Percentiles rank a stretch among this genome's conserved stretches.
Conservation (phyloP, 2,888 invertebrate genomes). For the Tholera decimalis region DNA sequence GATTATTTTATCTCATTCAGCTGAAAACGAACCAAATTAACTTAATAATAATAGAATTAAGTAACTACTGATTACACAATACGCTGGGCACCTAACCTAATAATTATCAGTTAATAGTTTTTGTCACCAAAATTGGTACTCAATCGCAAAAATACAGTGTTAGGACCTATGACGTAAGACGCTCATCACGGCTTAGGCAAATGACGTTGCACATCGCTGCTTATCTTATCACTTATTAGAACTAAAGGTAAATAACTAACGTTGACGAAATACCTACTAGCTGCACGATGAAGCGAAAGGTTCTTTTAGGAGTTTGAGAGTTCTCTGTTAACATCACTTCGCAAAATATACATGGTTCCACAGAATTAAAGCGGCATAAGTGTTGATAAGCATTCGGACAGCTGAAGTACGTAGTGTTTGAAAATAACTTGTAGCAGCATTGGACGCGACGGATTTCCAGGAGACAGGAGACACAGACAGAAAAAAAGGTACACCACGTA, state of each 20-base stretch:
- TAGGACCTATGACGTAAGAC: slow-evolving; percentile 15
- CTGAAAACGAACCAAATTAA: slow-evolving; percentile 26
- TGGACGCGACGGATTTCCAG: slow-evolving; percentile 84
- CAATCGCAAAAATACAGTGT: slow-evolving; percentile 3
- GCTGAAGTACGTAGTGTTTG: slow-evolving; percentile 66
- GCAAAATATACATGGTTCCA: background rate
- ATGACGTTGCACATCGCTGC: slow-evolving; percentile 34
- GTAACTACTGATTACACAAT: slow-evolving; percentile 11
- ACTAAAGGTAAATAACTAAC: slow-evolving; percentile 18
- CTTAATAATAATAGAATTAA: slow-evolving; percentile 21
- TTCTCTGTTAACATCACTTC: slow-evolving; percentile 4
- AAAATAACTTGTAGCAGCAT: slow-evolving; percentile 82
- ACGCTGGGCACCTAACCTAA: slow-evolving; percentile 1
- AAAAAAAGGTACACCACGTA: slow-evolving; percentile 80
- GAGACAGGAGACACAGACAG: slow-evolving; percentile 82
- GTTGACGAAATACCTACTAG: slow-evolving; percentile 2
- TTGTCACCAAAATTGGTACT: slow-evolving; percentile 5
- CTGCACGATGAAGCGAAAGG: slow-evolving; percentile 2
- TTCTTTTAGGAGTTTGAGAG: background rate
- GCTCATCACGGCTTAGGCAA: slow-evolving; percentile 17
- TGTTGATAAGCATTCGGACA: slow-evolving; percentile 24
- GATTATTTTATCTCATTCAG: slow-evolving; percentile 25
- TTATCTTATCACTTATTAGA: slow-evolving; percentile 23
- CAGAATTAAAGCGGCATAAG: slow-evolving; percentile 14
- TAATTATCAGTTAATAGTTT: background rate